Percentiles rank a stretch among this genome's conserved stretches.
Evolutionary conservation across 2,113 vertebrate species (phyloP).

Genomic region (Gobius niger): DNA sequence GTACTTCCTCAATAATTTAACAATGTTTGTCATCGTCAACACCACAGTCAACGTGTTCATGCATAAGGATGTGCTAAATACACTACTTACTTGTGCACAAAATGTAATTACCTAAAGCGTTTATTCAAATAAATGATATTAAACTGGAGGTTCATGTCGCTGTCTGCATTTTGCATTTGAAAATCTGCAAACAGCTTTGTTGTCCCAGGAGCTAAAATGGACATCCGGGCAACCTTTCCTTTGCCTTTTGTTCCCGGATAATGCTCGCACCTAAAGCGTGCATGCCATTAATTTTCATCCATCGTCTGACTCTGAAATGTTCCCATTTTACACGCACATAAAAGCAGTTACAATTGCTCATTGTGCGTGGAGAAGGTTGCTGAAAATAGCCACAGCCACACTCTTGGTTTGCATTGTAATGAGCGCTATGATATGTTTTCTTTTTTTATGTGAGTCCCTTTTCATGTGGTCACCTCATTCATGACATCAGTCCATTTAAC

Average conservation of each 20-base stretch:
- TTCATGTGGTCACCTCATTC: constrained; percentile 3
- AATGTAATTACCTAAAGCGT: background rate
- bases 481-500: constrained; percentile 8
- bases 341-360: background rate
- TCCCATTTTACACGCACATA: background rate
- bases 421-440: background rate
- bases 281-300: background rate
- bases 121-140: background rate
- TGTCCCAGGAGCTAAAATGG: constrained; percentile 5
- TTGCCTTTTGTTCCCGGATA: constrained; percentile 10
- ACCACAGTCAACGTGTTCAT: background rate
- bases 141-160: constrained; percentile 24
- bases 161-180: constrained; percentile 15
- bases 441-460: background rate
- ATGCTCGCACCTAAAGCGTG: background rate
- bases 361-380: background rate
- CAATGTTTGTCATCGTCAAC: background rate
- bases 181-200: background rate
- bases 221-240: constrained; percentile 16
- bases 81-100: background rate
- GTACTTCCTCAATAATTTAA: background rate
- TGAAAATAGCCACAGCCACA: background rate
- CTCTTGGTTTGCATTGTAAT: too few relatives aligned
- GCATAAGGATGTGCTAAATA: background rate
- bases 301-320: background rate